Evolutionary conservation across 2,113 vertebrate species (phyloP), one percentile per base, ranked within the genome.

Genomic region (Cottus gobio): DNA sequence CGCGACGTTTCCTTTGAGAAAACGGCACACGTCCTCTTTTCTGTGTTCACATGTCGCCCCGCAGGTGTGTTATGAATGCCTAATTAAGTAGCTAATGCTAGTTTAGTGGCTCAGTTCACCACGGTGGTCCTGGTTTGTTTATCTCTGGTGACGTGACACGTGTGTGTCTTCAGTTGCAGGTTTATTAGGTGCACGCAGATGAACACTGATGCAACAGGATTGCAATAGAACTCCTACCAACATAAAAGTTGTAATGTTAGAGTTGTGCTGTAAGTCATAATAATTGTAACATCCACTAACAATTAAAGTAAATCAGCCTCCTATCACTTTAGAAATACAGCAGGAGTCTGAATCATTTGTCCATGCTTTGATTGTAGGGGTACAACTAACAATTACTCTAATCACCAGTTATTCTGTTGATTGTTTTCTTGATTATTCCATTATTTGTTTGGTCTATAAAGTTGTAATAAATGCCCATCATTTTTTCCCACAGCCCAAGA

Each of bases 41-140:
- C 76, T 63, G 36, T 71, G 52, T 71, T 62, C 28, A 71, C 30
- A 37, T 28, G 18, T 22, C 36, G 31, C 12, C 18, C 5, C 44
- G 31, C 69, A 77, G 70, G 50, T 75, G 84, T 73, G 20, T 67
- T 61, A 58, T 58, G 15, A 73, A 73, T 69, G 72, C 31, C 18
- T 75, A 34, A 79, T 77, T 78, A 54, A 24, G 26, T 16, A 37
- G 18, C 31, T 73, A 28, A 50, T 58, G 66, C 31, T 20, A 54
- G 46, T 31, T 22, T 31, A 63, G n/a, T 6, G 22, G 57, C 67
- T 44, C 36, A 36, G 12, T 6, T 16, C 48, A 42, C 28, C 20
- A 30, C 58, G 18, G 11, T 24, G 61, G 5, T 20, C 6, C 20
- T 42, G 39, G 20, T 9, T 8, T 50, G 48, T 22, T 22, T 50